phyloP scores from a whole-genome alignment of 1,140 invertebrate genomes.

The Euura saliciscinereae region DNA sequence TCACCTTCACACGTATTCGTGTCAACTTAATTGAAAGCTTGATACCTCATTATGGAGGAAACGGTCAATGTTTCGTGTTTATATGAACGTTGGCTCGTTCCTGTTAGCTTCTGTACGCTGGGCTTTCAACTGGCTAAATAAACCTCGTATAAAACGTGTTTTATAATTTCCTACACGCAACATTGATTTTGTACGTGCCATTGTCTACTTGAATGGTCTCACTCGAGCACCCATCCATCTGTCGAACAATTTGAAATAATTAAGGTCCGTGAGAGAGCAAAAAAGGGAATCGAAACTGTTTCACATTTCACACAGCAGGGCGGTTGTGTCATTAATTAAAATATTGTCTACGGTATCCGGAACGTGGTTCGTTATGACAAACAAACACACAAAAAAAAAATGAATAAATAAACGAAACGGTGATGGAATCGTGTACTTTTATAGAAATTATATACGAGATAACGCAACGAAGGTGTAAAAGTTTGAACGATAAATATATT shows the following conservation, averaged over 20 bases:
- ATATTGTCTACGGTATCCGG: not conserved
- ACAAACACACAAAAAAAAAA: too few species aligned
- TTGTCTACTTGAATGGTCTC: not conserved
- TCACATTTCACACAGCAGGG: not conserved
- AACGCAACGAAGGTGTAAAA: too few species aligned
- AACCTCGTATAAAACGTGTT: not conserved
- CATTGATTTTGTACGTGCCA: not conserved
- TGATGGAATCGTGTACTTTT: too few species aligned
- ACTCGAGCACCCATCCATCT: not conserved
- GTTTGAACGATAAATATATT: not conserved
- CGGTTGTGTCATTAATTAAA: not conserved
- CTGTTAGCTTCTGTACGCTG: too few species aligned
- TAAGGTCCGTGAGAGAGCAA: not conserved
- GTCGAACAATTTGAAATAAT: not conserved
- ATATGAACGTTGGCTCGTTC: too few species aligned
- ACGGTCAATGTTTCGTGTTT: too few species aligned
- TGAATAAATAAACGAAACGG: too few species aligned
- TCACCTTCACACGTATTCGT: too few species aligned
- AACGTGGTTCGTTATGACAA: not conserved
- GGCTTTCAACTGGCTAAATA: too few species aligned
- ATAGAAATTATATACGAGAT: too few species aligned
- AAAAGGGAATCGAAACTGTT: not conserved
- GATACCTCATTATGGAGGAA: too few species aligned
- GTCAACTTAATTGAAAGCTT: too few species aligned
- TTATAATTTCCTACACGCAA: not conserved